These are phyloP conservation scores for Varanus salvator DNA, from an alignment of 2,113 vertebrate genomes.

Conservation along the genomic window DNA sequence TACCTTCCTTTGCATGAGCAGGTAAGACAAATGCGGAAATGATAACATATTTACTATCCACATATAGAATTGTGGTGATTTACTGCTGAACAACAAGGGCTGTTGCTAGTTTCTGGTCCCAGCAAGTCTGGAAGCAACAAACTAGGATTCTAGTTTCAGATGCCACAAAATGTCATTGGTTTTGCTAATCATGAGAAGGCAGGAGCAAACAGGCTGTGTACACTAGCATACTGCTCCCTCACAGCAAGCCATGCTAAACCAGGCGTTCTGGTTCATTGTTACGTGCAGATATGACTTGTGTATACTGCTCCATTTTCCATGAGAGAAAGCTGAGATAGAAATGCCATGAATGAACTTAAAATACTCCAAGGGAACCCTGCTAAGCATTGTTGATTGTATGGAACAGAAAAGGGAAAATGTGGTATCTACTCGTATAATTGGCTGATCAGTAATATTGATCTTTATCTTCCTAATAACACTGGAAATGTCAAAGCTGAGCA, in stretches of 20 bases:
- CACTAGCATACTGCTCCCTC: neutral
- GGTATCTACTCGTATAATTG: neutral
- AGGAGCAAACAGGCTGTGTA: too few species aligned
- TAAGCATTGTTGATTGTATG: neutral
- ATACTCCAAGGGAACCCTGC: neutral
- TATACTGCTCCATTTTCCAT: neutral
- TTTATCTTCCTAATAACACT: neutral
- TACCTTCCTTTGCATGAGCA: neutral
- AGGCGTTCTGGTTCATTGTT: neutral
- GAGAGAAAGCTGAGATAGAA: neutral
- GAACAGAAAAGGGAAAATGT: neutral
- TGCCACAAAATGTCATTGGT: neutral
- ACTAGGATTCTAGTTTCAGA: neutral
- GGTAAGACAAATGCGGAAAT: neutral
- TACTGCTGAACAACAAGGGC: too few species aligned
- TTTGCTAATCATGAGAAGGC: neutral
- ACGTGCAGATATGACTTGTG: neutral
- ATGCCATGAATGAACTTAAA: neutral
- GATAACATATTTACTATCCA: neutral
- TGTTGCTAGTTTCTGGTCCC: too few species aligned
- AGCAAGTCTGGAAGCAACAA: too few species aligned
- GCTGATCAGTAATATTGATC: neutral
- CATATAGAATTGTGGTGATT: neutral
- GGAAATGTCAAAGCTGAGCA: neutral
- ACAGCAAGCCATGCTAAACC: too few species aligned